These are phyloP conservation scores for Turdus rufiventris DNA, from an alignment of 2,113 vertebrate genomes.

Conservation along the genomic window DNA sequence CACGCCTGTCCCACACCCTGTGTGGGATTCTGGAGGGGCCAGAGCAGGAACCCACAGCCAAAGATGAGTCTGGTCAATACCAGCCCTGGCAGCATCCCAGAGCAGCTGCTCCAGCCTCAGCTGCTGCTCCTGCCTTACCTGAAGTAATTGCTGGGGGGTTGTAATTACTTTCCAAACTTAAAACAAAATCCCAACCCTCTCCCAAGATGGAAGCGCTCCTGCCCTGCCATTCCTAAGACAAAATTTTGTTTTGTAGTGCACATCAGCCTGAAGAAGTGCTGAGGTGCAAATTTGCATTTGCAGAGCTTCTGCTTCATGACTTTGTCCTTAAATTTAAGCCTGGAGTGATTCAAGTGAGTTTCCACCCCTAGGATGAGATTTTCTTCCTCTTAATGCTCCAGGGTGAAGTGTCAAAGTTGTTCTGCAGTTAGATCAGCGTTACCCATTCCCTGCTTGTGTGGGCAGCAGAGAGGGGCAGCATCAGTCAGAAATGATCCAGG, in stretches of 20 bases:
- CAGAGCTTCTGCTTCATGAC: background rate
- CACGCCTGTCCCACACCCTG: fast-evolving
- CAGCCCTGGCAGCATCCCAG: background rate
- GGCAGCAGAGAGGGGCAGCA: background rate
- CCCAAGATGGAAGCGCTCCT: background rate
- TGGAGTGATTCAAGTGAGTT: background rate
- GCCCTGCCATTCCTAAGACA: background rate
- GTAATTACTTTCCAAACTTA: background rate
- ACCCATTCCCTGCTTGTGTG: fast-evolving
- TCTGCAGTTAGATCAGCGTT: fast-evolving
- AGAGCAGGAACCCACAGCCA: background rate
- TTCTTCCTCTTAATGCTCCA: background rate
- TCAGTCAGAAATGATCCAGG: background rate
- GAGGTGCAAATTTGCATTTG: background rate
- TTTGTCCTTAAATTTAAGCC: background rate
- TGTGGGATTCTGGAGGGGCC: fast-evolving
- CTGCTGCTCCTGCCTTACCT: background rate
- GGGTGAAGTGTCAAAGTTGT: background rate
- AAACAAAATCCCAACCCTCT: background rate
- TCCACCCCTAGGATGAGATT: background rate
- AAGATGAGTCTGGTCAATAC: fast-evolving
- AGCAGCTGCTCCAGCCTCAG: background rate
- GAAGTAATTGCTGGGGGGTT: background rate
- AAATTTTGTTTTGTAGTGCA: fast-evolving
- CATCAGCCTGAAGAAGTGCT: background rate